Percentiles rank a stretch among this genome's conserved stretches.
phyloP scores from a whole-genome alignment of 2,797 vertebrate species.

The Glyptemys insculpta region DNA sequence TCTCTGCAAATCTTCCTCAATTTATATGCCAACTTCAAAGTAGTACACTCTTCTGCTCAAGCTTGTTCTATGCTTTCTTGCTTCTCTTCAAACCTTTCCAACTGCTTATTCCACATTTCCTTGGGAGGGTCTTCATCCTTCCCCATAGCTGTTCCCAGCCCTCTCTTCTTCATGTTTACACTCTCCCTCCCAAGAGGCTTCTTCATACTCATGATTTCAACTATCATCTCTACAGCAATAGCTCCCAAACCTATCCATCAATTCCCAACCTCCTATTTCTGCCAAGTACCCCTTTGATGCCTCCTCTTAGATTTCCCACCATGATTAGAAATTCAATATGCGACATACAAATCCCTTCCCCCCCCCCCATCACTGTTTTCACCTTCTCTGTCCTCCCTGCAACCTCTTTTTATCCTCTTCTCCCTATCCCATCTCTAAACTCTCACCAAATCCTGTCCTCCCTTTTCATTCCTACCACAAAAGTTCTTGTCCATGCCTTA shows the following conservation, averaged over 20 bases:
- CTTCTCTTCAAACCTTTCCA: not conserved
- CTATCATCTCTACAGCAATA: not conserved
- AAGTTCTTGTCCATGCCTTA: not conserved
- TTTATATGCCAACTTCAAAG: not conserved
- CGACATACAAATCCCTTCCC: not conserved
- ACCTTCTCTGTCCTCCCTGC: not conserved
- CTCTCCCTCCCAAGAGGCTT: not conserved
- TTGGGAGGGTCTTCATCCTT: not conserved
- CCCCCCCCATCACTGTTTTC: too few relatives aligned
- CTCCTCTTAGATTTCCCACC: not conserved
- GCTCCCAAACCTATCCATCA: not conserved
- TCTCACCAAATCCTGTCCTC: not conserved
- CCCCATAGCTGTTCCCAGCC: not conserved
- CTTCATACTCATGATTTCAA: not conserved
- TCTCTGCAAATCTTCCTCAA: not conserved
- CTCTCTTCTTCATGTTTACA: not conserved
- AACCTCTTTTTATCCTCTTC: not conserved
- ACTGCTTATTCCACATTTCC: not conserved
- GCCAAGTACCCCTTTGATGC: not conserved
- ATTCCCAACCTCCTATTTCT: not conserved
- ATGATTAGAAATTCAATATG: not conserved
- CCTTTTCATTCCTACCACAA: fast-evolving
- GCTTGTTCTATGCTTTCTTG: not conserved
- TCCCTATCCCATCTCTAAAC: not conserved
- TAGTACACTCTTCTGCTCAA: not conserved